Conservation (phyloP, 2,113 vertebrate species). For the Sorex fumeus region DNA sequence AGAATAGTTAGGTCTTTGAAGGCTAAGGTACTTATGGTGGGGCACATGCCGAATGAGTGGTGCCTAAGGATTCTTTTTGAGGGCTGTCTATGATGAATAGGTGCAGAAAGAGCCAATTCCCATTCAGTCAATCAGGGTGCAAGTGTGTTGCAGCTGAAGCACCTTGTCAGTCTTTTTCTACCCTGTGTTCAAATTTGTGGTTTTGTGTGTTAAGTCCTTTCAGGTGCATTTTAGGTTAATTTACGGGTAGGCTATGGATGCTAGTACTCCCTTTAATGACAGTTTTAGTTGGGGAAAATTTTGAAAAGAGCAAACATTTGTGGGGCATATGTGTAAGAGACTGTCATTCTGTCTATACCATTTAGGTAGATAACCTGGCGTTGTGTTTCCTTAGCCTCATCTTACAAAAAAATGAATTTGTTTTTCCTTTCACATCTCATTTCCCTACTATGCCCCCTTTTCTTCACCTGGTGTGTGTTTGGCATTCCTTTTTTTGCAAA, state of each 20-base stretch:
- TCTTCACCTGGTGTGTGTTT: neutral
- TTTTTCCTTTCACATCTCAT: neutral
- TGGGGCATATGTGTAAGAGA: neutral
- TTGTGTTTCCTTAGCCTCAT: neutral
- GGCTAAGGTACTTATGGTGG: neutral
- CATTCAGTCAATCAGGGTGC: neutral
- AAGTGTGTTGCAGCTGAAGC: neutral
- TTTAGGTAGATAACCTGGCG: neutral
- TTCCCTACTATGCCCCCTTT: neutral
- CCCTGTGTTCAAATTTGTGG: neutral
- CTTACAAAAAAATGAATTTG: neutral
- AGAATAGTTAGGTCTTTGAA: no score
- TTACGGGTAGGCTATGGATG: neutral
- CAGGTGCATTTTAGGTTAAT: neutral
- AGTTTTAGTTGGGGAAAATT: neutral
- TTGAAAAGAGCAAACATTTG: neutral
- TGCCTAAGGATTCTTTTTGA: neutral
- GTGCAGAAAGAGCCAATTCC: neutral
- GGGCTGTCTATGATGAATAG: neutral
- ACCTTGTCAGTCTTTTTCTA: slow-evolving; percentile 20
- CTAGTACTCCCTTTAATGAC: slow-evolving; percentile 2
- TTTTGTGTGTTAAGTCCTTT: slow-evolving; percentile 37
- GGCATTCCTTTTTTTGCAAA: neutral
- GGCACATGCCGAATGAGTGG: neutral
- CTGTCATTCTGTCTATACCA: neutral